Evolutionary conservation across 2,888 invertebrate species (phyloP).

Genomic region (Drosophila cracens): DNA sequence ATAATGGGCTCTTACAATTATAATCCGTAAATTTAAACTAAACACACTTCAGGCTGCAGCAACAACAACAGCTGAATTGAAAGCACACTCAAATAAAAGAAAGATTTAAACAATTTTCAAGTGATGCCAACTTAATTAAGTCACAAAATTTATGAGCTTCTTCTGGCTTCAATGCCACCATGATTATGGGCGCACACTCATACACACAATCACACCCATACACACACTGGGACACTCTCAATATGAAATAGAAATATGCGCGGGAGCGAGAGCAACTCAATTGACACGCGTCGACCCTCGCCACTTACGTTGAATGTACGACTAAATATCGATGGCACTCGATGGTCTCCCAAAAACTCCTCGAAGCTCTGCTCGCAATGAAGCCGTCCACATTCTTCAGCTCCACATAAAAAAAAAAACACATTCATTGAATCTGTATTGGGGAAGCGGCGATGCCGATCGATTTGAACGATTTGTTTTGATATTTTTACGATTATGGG

Average conservation of each 20-base stretch:
- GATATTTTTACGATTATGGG: constrained; percentile 85
- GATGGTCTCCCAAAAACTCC: constrained; percentile 25
- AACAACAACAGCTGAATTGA: constrained; percentile 26
- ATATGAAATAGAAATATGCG: constrained; percentile 61
- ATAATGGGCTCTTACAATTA: constrained; percentile 74
- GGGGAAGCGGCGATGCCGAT: constrained; percentile 70
- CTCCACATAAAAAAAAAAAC: constrained; percentile 1
- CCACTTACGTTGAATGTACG: constrained; percentile 25
- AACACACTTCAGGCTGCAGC: constrained; percentile 36
- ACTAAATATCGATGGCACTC: constrained; percentile 21
- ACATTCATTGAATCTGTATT: constrained; percentile 49
- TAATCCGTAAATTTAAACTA: constrained; percentile 65
- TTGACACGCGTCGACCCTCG: constrained; percentile 72
- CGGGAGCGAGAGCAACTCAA: constrained; percentile 55
- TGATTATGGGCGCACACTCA: constrained; percentile 41
- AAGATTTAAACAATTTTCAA: constrained; percentile 74
- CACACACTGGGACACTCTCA: constrained; percentile 31
- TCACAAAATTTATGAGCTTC: constrained; percentile 82
- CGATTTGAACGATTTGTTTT: constrained; percentile 86
- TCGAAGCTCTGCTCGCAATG: constrained; percentile 55
- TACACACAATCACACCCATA: constrained; percentile 26
- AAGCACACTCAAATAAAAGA: constrained; percentile 34
- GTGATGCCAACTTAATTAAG: constrained; percentile 82
- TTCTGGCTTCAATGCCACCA: constrained; percentile 46
- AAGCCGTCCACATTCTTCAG: constrained; percentile 45